Percentiles rank a stretch among this genome's conserved stretches.
These are phyloP conservation scores for Agonopterix arenella DNA, from an alignment of 2,888 invertebrate genomes.

Conservation along the genomic window DNA sequence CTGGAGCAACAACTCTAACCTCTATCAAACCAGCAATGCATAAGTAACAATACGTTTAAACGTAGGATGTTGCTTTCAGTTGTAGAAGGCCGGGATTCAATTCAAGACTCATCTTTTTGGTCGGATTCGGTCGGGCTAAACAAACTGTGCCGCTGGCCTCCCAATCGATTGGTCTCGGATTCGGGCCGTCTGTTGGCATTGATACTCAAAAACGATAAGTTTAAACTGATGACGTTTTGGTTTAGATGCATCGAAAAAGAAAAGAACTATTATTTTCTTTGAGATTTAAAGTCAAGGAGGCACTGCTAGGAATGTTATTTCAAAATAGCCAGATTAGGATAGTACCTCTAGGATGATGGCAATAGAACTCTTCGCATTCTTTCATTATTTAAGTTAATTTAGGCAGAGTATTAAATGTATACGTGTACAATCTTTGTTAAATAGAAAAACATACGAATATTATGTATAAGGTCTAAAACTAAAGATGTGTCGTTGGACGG, in stretches of 20 bases:
- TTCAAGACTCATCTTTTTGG: constrained; percentile 67
- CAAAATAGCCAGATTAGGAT: too few species aligned
- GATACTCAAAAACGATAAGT: constrained; percentile 29
- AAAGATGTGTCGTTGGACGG: too few species aligned
- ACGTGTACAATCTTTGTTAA: too few species aligned
- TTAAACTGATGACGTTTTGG: neutral
- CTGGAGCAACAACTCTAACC: too few species aligned
- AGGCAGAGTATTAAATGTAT: too few species aligned
- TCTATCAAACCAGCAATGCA: constrained; percentile 23
- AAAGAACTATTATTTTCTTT: neutral
- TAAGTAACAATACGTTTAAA: neutral
- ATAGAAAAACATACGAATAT: too few species aligned
- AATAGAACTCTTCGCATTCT: too few species aligned
- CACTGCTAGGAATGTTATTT: too few species aligned
- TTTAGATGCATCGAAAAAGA: neutral
- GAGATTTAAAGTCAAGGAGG: neutral
- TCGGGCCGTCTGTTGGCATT: constrained; percentile 23
- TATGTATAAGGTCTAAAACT: too few species aligned
- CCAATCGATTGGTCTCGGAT: constrained; percentile 65
- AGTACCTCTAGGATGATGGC: too few species aligned
- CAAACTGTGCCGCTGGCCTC: constrained; percentile 54
- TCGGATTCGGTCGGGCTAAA: constrained; percentile 59
- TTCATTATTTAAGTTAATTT: too few species aligned
- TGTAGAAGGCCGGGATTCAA: constrained; percentile 46
- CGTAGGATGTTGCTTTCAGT: constrained; percentile 1